Evolutionary conservation across 2,113 vertebrate genomes (phyloP).

Genomic region (Anarhynchus alexandrinus): DNA sequence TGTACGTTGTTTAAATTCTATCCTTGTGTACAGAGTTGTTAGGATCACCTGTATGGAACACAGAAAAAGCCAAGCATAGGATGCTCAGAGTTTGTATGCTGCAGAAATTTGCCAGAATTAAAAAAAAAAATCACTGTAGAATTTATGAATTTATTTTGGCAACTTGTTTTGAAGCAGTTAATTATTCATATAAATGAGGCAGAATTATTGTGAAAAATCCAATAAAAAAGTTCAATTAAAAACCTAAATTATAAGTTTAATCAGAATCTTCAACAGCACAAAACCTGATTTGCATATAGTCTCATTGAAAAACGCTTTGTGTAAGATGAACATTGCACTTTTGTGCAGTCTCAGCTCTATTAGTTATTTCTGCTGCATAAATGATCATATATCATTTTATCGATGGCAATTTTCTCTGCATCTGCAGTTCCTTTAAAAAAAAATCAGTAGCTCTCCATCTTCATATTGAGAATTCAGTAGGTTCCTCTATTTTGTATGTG

Average conservation of each 20-base stretch:
- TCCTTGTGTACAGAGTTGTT: neutral
- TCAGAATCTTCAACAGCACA: conserved; percentile 48
- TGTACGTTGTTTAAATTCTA: neutral
- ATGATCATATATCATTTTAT: conserved; percentile 59
- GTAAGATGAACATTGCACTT: conserved; percentile 38
- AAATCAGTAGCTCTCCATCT: neutral
- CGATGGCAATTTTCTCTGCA: conserved; percentile 44
- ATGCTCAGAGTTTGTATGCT: neutral
- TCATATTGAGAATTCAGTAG: neutral
- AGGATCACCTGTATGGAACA: neutral
- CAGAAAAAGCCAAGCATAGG: neutral
- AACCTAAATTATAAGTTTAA: conserved; percentile 67
- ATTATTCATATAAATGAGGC: conserved; percentile 60
- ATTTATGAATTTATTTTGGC: conserved; percentile 63
- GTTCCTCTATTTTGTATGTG: neutral
- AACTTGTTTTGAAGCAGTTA: conserved; percentile 53
- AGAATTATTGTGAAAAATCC: conserved; percentile 62
- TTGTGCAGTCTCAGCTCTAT: conserved; percentile 50
- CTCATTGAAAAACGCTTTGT: conserved; percentile 61
- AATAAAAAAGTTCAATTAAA: conserved; percentile 71
- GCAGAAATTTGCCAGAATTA: neutral
- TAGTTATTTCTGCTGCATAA: conserved; percentile 65
- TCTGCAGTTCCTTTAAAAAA: conserved; percentile 14
- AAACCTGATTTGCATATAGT: conserved; percentile 64
- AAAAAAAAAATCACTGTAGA: neutral